Conservation (phyloP, 2,113 vertebrate species). For the Henicopernis longicauda region DNA sequence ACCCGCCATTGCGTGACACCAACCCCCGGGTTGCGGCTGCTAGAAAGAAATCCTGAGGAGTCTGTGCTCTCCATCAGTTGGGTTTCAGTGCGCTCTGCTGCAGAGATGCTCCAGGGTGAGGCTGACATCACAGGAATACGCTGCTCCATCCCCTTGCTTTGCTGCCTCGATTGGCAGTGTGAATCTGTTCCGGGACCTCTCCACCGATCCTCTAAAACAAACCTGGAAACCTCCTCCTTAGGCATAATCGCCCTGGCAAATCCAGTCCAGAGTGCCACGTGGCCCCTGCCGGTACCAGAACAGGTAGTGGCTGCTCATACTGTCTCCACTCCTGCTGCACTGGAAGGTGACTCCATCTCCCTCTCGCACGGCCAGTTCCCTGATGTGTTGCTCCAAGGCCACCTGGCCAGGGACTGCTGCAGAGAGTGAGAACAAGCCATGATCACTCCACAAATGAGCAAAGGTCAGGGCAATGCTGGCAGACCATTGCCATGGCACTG, state of each 20-base stretch:
- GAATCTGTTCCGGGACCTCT: not conserved
- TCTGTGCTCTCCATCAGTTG: not conserved
- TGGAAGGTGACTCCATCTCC: not conserved
- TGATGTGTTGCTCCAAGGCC: not conserved
- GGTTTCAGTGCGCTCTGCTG: not conserved
- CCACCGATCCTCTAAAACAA: not conserved
- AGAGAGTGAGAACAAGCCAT: not conserved
- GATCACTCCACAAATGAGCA: too few species aligned
- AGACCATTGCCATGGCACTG: too few species aligned
- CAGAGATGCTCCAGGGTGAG: not conserved
- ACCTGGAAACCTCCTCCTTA: not conserved
- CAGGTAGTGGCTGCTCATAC: not conserved
- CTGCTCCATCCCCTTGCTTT: not conserved
- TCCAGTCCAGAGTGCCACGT: not conserved
- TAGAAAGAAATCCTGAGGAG: not conserved
- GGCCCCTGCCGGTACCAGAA: not conserved
- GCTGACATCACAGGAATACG: not conserved
- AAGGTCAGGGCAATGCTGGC: too few species aligned
- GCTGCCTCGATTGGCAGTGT: not conserved
- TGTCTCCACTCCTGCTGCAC: not conserved
- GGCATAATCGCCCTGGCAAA: not conserved
- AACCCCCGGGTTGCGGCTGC: not conserved
- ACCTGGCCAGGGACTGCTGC: not conserved
- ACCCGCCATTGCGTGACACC: not conserved
- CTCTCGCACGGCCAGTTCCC: fast-evolving